These are phyloP conservation scores for Tachyglossus aculeatus DNA, from an alignment of 2,797 vertebrate genomes.

Conservation along the genomic window DNA sequence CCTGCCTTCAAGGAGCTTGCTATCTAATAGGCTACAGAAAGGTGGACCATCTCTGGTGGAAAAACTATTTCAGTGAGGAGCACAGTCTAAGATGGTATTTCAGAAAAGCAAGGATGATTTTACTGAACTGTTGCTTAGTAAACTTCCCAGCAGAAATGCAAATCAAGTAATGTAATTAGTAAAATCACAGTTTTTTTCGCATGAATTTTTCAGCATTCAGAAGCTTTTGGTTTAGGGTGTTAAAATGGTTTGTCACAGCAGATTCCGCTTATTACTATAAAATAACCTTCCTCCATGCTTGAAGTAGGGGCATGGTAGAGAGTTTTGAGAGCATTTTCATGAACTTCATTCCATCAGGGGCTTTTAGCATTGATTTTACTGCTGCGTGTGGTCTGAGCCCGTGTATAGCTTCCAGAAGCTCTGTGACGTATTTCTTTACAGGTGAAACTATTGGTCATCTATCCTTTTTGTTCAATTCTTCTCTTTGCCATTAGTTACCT, in stretches of 20 bases:
- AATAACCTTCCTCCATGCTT: neutral
- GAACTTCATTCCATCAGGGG: neutral
- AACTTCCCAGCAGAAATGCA: neutral
- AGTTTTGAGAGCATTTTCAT: neutral
- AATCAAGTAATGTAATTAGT: neutral
- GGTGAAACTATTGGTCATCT: neutral
- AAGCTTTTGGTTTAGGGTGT: neutral
- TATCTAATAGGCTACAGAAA: no score
- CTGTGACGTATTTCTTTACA: neutral
- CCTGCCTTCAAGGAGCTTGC: no score
- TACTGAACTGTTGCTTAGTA: neutral
- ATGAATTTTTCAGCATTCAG: neutral
- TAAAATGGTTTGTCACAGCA: neutral
- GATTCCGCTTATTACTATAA: neutral
- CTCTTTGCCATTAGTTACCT: neutral
- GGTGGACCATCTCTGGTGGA: no score
- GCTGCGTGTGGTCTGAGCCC: neutral
- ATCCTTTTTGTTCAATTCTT: neutral
- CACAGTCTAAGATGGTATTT: neutral
- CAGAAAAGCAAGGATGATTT: neutral
- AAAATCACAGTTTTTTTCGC: neutral
- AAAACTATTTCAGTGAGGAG: neutral
- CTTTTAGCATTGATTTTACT: neutral
- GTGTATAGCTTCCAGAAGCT: neutral
- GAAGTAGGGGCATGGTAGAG: neutral